Evolutionary conservation across 2,888 invertebrate species (phyloP).

Genomic region (Philaethria dido): DNA sequence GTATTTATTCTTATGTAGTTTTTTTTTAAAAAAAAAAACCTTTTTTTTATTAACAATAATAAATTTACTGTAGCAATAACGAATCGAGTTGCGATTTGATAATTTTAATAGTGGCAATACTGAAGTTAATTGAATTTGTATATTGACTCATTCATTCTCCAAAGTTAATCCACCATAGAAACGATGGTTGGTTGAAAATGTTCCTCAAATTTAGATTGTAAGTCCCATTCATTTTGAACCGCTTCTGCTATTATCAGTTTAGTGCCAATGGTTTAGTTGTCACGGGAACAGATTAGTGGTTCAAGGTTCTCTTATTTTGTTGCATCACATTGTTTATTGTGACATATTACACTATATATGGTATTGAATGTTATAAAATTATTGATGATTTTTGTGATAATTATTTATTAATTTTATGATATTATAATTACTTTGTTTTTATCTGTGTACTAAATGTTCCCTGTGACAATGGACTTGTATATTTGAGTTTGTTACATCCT

Average conservation of each 20-base stretch:
- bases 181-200: slow-evolving; percentile 20
- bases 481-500: slow-evolving; percentile 2
- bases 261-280: neutral
- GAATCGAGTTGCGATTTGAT: slow-evolving; percentile 8
- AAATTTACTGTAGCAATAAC: slow-evolving; percentile 15
- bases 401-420: neutral
- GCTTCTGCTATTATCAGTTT: neutral
- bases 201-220: slow-evolving; percentile 38
- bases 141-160: slow-evolving; percentile 8
- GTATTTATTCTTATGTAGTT: slow-evolving; percentile 21
- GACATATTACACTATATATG: too few relatives aligned
- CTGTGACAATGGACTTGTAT: slow-evolving; percentile 9
- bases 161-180: slow-evolving; percentile 10
- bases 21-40: neutral
- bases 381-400: neutral
- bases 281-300: neutral
- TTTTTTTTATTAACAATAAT: slow-evolving; percentile 6
- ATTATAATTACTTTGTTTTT: neutral
- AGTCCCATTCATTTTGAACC: slow-evolving; percentile 28
- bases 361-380: too few relatives aligned
- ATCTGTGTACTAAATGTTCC: neutral
- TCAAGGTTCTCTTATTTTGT: neutral
- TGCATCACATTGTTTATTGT: too few relatives aligned
- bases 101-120: slow-evolving; percentile 19
- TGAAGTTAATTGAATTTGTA: slow-evolving; percentile 10